Conservation (phyloP, 2,113 vertebrate species). For the Rhineura floridana region DNA sequence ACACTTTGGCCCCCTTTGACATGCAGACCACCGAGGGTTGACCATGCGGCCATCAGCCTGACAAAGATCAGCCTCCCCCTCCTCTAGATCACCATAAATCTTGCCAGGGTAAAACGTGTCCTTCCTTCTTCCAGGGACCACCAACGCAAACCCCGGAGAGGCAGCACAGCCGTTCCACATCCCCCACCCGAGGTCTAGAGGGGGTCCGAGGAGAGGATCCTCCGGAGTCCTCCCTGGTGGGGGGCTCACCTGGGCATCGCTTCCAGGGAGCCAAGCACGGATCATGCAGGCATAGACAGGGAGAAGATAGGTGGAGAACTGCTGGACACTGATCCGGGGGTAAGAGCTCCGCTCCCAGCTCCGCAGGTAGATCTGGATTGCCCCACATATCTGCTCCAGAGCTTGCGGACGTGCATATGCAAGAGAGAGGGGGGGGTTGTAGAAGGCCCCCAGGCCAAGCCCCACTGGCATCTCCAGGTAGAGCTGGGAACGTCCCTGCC, state of each 20-base stretch:
- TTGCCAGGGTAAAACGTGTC: not conserved
- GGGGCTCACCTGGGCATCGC: not conserved
- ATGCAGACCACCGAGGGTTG: no score
- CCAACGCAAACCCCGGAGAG: not conserved
- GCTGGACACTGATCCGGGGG: conserved; percentile 15
- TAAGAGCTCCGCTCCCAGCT: conserved; percentile 15
- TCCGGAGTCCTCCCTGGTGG: no score
- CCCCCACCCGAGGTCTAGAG: not conserved
- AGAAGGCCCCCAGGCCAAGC: no score
- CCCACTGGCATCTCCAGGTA: no score
- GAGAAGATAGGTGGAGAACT: conserved; percentile 5
- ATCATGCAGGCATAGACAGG: conserved; percentile 8
- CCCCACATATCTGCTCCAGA: conserved; percentile 19
- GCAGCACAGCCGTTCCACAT: not conserved
- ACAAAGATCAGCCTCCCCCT: not conserved
- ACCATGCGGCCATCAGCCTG: no score
- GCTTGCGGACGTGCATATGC: not conserved
- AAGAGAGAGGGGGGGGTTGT: not conserved
- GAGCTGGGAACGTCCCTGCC: no score
- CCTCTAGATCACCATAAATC: not conserved
- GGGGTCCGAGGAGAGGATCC: not conserved
- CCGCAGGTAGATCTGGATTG: conserved; percentile 18
- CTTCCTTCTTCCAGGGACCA: not conserved
- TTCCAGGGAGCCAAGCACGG: not conserved
- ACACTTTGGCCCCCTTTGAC: no score